phyloP scores from a whole-genome alignment of 1,140 invertebrate species.

The Papilio machaon region DNA sequence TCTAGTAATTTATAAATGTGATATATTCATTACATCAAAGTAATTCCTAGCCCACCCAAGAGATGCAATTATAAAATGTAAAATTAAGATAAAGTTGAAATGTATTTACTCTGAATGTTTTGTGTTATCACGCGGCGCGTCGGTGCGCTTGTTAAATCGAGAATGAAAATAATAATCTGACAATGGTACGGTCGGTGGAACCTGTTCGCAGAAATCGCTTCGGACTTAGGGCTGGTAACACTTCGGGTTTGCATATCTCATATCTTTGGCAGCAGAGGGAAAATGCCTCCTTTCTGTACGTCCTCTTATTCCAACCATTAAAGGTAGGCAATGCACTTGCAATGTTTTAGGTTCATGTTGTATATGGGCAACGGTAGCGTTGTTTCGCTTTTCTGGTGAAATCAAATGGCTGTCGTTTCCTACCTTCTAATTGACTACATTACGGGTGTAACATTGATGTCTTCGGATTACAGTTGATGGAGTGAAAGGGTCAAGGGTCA shows the following conservation, averaged over 20 bases:
- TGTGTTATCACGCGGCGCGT: conserved; percentile 28
- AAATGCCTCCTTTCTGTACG: too few species aligned
- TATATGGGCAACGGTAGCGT: too few species aligned
- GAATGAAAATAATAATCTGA: conserved; percentile 38
- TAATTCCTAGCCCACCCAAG: conserved; percentile 25
- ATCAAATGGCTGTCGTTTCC: too few species aligned
- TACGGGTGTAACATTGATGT: too few species aligned
- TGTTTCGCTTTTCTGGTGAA: too few species aligned
- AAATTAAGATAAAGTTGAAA: conserved; percentile 32
- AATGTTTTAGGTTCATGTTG: too few species aligned
- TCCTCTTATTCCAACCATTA: too few species aligned
- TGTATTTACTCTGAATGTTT: conserved; percentile 30
- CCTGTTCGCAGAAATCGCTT: conserved; percentile 30
- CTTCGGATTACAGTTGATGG: too few species aligned
- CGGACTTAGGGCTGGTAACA: neutral
- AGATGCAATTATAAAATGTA: conserved; percentile 15
- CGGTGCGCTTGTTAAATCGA: conserved; percentile 34
- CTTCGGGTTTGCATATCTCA: neutral
- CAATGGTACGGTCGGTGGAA: conserved; percentile 31
- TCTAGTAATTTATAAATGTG: neutral
- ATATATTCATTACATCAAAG: neutral
- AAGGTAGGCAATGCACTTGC: too few species aligned
- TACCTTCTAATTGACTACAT: too few species aligned
- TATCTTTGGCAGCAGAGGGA: too few species aligned
- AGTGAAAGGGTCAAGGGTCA: neutral